These are phyloP conservation scores for Tangara arthus DNA, from an alignment of 2,797 vertebrate species.

Conservation along the genomic window DNA sequence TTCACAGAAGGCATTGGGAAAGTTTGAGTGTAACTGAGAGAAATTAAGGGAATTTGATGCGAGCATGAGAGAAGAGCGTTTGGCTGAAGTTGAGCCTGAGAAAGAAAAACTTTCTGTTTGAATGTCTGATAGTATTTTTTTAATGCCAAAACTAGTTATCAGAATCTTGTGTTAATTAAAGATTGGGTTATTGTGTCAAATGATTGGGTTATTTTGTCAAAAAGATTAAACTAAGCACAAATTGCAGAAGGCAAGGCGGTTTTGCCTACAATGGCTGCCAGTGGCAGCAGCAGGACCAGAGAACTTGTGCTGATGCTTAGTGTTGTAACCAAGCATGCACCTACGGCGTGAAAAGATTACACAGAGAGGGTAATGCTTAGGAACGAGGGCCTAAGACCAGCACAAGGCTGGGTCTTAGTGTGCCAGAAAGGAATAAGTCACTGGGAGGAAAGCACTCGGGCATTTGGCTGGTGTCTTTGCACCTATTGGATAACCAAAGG, in stretches of 20 bases:
- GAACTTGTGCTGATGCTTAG: not conserved
- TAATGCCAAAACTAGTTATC: not conserved
- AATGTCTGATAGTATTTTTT: not conserved
- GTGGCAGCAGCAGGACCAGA: not conserved
- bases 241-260: not conserved
- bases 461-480: not conserved
- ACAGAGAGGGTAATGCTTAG: not conserved
- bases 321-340: not conserved
- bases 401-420: not conserved
- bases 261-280: not conserved
- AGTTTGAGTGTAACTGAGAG: fast-evolving
- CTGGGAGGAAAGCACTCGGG: not conserved
- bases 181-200: not conserved
- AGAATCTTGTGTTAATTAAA: not conserved
- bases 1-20: not conserved
- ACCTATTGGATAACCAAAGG: not conserved
- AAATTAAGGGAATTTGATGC: not conserved
- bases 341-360: fast-evolving
- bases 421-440: not conserved
- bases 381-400: not conserved
- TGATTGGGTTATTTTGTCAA: not conserved
- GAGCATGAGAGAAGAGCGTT: not conserved
- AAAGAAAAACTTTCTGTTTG: not conserved
- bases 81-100: not conserved
- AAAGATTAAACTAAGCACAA: not conserved